Evolutionary conservation across 2,888 invertebrate species (phyloP).

Genomic region (Ornithoptera alexandrae): DNA sequence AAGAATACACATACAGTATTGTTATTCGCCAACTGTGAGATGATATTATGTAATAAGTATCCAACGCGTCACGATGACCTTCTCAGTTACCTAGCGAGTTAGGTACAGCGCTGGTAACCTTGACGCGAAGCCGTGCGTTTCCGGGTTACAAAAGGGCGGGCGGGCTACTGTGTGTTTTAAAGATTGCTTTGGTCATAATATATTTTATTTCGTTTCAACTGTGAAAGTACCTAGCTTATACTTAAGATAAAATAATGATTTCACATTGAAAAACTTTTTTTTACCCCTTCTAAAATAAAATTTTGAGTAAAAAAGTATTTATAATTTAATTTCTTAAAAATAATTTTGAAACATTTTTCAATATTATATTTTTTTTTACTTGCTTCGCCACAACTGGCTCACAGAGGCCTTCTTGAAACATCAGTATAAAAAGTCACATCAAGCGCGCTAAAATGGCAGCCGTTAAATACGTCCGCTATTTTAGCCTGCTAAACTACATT

Average conservation of each 20-base stretch:
- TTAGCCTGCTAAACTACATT: no score
- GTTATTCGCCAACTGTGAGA: not conserved
- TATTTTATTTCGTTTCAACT: not conserved
- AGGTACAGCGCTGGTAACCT: constrained; percentile 54
- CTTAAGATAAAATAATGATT: not conserved
- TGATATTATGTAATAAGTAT: constrained; percentile 16
- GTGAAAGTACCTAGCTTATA: not conserved
- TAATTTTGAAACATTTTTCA: no score
- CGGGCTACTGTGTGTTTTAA: constrained; percentile 49
- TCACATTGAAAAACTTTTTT: no score
- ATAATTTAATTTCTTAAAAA: no score
- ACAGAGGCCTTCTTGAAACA: no score
- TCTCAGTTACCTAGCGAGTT: constrained; percentile 25
- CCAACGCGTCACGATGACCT: constrained; percentile 20
- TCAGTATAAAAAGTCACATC: no score
- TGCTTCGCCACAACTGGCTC: no score
- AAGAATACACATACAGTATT: not conserved
- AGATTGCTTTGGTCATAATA: not conserved
- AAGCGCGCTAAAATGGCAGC: no score
- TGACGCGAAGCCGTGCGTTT: constrained; percentile 67
- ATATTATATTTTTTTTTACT: no score
- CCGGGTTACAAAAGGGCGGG: constrained; percentile 73
- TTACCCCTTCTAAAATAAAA: no score
- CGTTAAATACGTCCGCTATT: no score
- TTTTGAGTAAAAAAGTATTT: no score